Conservation (phyloP, 2,797 vertebrate species). For the Channallabes apus region DNA sequence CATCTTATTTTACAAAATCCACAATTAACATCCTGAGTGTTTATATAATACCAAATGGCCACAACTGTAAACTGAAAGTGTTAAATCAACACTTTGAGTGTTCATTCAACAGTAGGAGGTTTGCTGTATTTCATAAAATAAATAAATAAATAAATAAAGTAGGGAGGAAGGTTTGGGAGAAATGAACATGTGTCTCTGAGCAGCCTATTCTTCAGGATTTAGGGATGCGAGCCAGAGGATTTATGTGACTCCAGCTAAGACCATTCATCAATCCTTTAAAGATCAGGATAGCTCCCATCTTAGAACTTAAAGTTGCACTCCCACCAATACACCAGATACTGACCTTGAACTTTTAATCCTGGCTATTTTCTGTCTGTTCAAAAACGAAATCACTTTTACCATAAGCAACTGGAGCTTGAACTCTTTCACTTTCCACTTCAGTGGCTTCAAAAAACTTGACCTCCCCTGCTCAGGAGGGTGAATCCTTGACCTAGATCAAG, state of each 20-base stretch:
- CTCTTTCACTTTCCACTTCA: slow-evolving; percentile 49
- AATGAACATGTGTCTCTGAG: slow-evolving; percentile 11
- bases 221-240: slow-evolving; percentile 23
- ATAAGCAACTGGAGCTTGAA: slow-evolving; percentile 44
- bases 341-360: slow-evolving; percentile 51
- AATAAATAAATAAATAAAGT: background rate
- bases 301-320: slow-evolving; percentile 29
- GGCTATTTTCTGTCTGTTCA: slow-evolving; percentile 43
- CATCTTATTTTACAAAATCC: background rate
- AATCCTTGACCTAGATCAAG: slow-evolving; percentile 13
- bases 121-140: background rate
- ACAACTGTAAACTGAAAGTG: too few relatives aligned
- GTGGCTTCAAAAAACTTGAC: slow-evolving; percentile 30
- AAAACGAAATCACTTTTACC: slow-evolving; percentile 19
- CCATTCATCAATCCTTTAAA: slow-evolving; percentile 45
- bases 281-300: slow-evolving; percentile 19
- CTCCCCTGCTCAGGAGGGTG: slow-evolving; percentile 30
- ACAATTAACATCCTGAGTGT: too few relatives aligned
- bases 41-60: too few relatives aligned
- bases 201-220: slow-evolving; percentile 19
- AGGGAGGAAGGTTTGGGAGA: background rate
- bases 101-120: too few relatives aligned
- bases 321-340: slow-evolving; percentile 34
- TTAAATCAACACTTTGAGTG: too few relatives aligned
- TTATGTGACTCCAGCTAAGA: slow-evolving; percentile 26